phyloP scores from a whole-genome alignment of 2,888 invertebrate species.

The Pseudococcus viburni region DNA sequence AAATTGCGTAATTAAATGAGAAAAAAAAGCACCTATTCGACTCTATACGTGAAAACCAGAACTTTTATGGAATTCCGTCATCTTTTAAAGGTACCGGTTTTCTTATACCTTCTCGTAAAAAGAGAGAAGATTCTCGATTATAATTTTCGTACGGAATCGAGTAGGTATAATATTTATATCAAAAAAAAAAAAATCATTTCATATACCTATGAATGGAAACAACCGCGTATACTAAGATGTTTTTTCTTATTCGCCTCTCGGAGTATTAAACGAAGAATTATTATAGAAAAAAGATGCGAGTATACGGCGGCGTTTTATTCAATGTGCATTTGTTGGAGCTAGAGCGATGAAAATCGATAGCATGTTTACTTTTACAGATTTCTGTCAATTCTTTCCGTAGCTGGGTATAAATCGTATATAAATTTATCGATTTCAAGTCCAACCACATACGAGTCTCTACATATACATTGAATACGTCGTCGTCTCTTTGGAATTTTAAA shows the following conservation, averaged over 20 bases:
- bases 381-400: constrained; percentile 20
- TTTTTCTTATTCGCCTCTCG: not conserved
- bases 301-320: not conserved
- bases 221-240: not conserved
- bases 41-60: constrained; percentile 15
- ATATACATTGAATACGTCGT: constrained; percentile 2
- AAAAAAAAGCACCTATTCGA: not conserved
- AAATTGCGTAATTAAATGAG: constrained; percentile 33
- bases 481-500: constrained; percentile 21
- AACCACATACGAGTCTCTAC: constrained; percentile 10
- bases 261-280: not conserved
- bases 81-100: constrained; percentile 25
- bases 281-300: not conserved
- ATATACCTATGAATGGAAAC: not conserved
- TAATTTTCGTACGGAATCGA: not conserved
- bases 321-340: not conserved
- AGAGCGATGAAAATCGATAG: constrained; percentile 16
- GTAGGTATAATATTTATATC: not conserved
- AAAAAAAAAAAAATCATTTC: not conserved
- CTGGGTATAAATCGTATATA: not conserved
- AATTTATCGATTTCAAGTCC: constrained; percentile 31
- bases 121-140: not conserved
- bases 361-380: constrained; percentile 2
- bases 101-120: not conserved
- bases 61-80: constrained; percentile 32